Evolutionary conservation across 1,140 invertebrate genomes (phyloP).

Genomic region (Bursaphelenchus mucronatus): DNA sequence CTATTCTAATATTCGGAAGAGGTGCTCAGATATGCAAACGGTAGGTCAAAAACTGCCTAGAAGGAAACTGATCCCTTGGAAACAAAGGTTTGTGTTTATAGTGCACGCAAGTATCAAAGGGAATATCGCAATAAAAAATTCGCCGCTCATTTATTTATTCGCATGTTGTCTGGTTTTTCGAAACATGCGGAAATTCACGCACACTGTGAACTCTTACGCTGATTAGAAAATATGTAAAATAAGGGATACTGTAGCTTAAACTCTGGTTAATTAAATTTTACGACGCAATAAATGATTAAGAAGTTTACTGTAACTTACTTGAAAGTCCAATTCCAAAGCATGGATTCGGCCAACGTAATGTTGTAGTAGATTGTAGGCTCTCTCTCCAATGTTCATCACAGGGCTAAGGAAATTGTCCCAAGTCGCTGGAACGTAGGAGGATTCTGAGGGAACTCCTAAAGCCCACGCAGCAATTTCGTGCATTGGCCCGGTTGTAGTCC

Average conservation of each 20-base stretch:
- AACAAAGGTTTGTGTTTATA: too few relatives aligned
- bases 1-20: too few relatives aligned
- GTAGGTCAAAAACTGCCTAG: too few relatives aligned
- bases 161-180: too few relatives aligned
- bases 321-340: neutral
- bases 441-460: slow-evolving; percentile 24
- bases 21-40: too few relatives aligned
- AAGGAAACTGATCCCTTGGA: too few relatives aligned
- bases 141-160: too few relatives aligned
- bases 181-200: neutral
- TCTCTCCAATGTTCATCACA: slow-evolving; percentile 4
- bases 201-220: neutral
- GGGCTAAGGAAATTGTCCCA: slow-evolving; percentile 13
- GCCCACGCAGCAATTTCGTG: slow-evolving; percentile 26
- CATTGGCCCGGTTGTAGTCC: slow-evolving; percentile 40
- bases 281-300: neutral
- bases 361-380: neutral
- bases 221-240: neutral
- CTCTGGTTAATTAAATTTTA: neutral
- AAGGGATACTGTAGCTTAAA: neutral
- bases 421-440: slow-evolving; percentile 5
- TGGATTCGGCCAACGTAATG: neutral
- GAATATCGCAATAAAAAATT: too few relatives aligned
- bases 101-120: too few relatives aligned
- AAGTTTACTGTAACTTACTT: neutral